A percentile compares a stretch with the other conserved stretches of the same genome.
Evolutionary conservation across 1,140 invertebrate species (phyloP).

Genomic region (Drosophila micromelanica): DNA sequence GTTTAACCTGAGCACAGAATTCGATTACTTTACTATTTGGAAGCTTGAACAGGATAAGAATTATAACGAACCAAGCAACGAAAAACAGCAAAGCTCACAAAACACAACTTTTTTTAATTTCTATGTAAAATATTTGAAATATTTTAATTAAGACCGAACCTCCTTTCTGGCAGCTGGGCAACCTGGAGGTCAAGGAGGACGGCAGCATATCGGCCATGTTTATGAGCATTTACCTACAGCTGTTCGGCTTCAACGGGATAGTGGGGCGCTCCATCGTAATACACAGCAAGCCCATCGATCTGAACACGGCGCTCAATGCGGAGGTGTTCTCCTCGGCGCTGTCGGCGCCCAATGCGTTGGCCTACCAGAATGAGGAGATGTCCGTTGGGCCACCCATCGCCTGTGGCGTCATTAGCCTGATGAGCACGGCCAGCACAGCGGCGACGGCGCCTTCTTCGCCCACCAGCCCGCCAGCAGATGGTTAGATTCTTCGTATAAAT

Average conservation of each 20-base stretch:
- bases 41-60: too few species aligned
- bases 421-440: slow-evolving; percentile 46
- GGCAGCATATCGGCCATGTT: slow-evolving; percentile 73
- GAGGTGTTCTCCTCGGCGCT: slow-evolving; percentile 77
- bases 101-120: too few species aligned
- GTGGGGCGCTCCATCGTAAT: slow-evolving; percentile 80
- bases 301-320: slow-evolving; percentile 75
- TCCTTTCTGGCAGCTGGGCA: slow-evolving; percentile 60
- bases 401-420: slow-evolving; percentile 81
- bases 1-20: too few species aligned
- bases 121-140: too few species aligned
- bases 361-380: slow-evolving; percentile 81
- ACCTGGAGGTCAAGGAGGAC: slow-evolving; percentile 79
- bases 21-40: too few species aligned
- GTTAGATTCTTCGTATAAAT: not conserved
- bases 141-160: not conserved
- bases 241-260: slow-evolving; percentile 83
- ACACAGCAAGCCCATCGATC: slow-evolving; percentile 81
- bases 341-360: slow-evolving; percentile 63
- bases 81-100: too few species aligned
- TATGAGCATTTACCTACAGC: slow-evolving; percentile 68
- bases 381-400: slow-evolving; percentile 71
- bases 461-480: slow-evolving; percentile 2
- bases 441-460: not conserved
- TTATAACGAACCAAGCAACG: too few species aligned